phyloP scores from a whole-genome alignment of 2,888 invertebrate species.

The Tipula confusa region DNA sequence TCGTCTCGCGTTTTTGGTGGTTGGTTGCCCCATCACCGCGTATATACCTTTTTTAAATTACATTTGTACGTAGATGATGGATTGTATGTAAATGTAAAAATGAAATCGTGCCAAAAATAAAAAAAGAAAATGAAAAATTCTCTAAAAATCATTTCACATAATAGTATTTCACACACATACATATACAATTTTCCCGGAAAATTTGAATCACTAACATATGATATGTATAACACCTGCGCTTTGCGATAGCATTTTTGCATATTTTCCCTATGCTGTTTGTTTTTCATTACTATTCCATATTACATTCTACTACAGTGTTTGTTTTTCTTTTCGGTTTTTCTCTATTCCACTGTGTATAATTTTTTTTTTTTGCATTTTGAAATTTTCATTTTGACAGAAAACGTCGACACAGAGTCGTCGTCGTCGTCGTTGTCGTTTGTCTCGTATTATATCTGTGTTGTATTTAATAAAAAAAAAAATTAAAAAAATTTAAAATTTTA shows the following conservation, averaged over 20 bases:
- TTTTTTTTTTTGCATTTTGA: not conserved
- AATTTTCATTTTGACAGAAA: constrained; percentile 3
- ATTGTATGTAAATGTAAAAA: not conserved
- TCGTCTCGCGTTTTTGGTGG: not conserved
- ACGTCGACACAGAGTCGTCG: constrained; percentile 3
- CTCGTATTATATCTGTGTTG: not conserved
- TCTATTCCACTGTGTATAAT: not conserved
- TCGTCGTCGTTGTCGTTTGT: not conserved
- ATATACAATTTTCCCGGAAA: not conserved
- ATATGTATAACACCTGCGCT: not conserved
- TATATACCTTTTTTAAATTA: not conserved
- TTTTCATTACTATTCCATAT: not conserved
- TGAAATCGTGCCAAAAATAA: not conserved
- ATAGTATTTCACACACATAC: not conserved
- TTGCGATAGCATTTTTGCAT: not conserved
- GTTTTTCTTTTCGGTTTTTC: not conserved
- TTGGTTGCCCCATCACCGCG: not conserved
- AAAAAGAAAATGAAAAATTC: no score
- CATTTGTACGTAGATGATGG: not conserved
- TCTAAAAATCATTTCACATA: not conserved
- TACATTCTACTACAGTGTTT: not conserved
- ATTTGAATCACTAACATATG: not conserved
- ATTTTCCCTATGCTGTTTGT: not conserved
- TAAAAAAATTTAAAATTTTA: not conserved
- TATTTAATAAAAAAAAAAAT: not conserved